Evolutionary conservation across 1,140 invertebrate genomes (phyloP).

Genomic region (Drosophila lowei): DNA sequence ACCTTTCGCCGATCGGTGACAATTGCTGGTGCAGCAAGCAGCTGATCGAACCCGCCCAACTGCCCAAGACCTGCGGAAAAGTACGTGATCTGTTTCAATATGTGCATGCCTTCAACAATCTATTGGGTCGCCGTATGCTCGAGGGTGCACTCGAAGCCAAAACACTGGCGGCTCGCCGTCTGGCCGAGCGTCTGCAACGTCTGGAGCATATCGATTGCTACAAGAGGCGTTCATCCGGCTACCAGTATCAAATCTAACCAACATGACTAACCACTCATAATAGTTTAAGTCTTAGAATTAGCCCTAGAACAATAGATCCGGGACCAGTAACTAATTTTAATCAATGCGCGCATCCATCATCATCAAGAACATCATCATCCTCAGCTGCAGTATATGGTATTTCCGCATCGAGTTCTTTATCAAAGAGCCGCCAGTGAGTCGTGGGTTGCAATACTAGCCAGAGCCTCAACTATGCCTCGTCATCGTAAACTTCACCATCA

Average conservation of each 20-base stretch:
- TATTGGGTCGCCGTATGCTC: conserved; percentile 69
- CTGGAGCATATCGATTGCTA: conserved; percentile 63
- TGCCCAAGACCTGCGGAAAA: conserved; percentile 77
- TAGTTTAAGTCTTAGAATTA: not conserved
- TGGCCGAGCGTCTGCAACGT: conserved; percentile 67
- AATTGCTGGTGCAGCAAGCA: conserved; percentile 78
- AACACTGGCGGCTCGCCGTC: conserved; percentile 68
- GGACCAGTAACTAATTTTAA: conserved; percentile 5
- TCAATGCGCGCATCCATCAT: conserved; percentile 19
- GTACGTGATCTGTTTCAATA: conserved; percentile 80
- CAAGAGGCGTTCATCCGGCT: conserved; percentile 45
- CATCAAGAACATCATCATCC: conserved; percentile 23
- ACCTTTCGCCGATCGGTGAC: conserved; percentile 72
- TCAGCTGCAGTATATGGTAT: conserved; percentile 33
- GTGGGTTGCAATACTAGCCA: not conserved
- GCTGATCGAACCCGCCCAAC: conserved; percentile 71
- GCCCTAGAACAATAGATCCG: not conserved
- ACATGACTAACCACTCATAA: conserved; percentile 26
- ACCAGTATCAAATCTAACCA: conserved; percentile 23
- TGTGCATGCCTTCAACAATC: conserved; percentile 69
- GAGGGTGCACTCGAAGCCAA: conserved; percentile 73
- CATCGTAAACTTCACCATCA: conserved; percentile 31
- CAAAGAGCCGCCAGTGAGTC: not conserved
- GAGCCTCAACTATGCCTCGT: conserved; percentile 32
- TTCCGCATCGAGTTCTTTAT: conserved; percentile 43